These are phyloP conservation scores for Palythoa caribaeorum DNA, from an alignment of 92 coral and sea anemone species.

Conservation along the genomic window DNA sequence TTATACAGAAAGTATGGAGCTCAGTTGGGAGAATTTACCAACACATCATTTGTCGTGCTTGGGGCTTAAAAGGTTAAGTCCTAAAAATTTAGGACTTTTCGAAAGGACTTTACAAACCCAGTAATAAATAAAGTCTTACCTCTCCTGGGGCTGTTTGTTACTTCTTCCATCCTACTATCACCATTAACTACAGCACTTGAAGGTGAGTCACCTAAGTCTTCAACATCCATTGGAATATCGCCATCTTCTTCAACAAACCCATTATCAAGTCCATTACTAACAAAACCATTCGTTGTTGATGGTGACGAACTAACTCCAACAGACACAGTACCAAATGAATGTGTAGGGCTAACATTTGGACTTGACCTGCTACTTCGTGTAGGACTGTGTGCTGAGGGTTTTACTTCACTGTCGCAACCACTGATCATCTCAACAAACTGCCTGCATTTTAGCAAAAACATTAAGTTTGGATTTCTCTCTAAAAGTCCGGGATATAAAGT, in stretches of 20 bases:
- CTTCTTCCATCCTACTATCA: slow-evolving; percentile 77
- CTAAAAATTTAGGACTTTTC: background rate
- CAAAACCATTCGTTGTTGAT: slow-evolving; percentile 88
- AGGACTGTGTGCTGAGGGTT: slow-evolving; percentile 96
- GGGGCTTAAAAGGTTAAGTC: too few relatives aligned
- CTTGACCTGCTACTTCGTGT: slow-evolving; percentile 84
- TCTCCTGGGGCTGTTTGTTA: slow-evolving; percentile 84
- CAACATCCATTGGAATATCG: slow-evolving; percentile 94
- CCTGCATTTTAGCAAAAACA: slow-evolving; percentile 94
- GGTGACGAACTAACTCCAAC: slow-evolving; percentile 76
- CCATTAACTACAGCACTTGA: slow-evolving; percentile 87
- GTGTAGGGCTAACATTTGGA: slow-evolving; percentile 98
- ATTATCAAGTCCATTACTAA: slow-evolving; percentile 94
- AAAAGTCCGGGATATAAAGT: slow-evolving; percentile 95
- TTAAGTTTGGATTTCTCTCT: slow-evolving; percentile 93
- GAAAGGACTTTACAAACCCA: background rate
- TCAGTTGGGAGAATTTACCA: too few relatives aligned
- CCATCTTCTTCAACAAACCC: slow-evolving; percentile 82
- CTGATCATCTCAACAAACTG: slow-evolving; percentile 99
- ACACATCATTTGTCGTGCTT: too few relatives aligned
- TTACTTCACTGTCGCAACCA: slow-evolving; percentile 96
- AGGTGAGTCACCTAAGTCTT: slow-evolving; percentile 76
- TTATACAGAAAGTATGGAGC: too few relatives aligned
- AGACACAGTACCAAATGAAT: slow-evolving; percentile 82
- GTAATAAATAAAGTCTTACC: slow-evolving; percentile 52